Evolutionary conservation across 2,113 vertebrate species (phyloP).

Genomic region (Indicator indicator): DNA sequence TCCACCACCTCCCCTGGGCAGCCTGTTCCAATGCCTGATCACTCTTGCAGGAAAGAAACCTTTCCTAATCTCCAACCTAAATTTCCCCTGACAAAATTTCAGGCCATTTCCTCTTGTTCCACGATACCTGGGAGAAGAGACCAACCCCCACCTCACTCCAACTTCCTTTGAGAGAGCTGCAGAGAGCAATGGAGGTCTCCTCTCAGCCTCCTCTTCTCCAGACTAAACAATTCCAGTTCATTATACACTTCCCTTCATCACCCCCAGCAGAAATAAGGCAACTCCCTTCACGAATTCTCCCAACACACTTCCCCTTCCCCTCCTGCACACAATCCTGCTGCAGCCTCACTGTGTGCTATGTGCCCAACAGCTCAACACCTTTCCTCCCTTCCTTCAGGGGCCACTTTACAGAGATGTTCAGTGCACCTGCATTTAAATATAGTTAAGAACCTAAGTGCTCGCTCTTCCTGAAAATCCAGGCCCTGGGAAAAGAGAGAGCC

Average conservation of each 20-base stretch:
- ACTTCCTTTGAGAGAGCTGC: too few species aligned
- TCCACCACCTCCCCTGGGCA: too few species aligned
- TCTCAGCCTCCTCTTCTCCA: too few species aligned
- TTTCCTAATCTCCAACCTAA: too few species aligned
- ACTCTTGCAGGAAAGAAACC: too few species aligned
- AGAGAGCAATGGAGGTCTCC: too few species aligned
- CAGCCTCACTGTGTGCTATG: background rate
- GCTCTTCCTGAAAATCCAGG: background rate
- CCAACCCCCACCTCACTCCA: too few species aligned
- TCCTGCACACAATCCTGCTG: background rate
- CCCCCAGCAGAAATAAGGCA: background rate
- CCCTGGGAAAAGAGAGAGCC: background rate
- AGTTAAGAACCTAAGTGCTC: background rate
- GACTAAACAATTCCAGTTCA: too few species aligned
- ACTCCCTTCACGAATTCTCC: background rate
- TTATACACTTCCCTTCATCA: background rate
- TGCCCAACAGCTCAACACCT: background rate
- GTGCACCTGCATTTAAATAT: background rate
- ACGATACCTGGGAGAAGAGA: too few species aligned
- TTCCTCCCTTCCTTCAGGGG: background rate
- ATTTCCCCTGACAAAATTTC: too few species aligned
- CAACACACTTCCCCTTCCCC: fast-evolving
- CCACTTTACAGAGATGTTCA: background rate
- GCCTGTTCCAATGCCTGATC: too few species aligned
- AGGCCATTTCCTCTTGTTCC: too few species aligned